Conservation (phyloP, 2,113 vertebrate species). For the Neodon shergylaensis region DNA sequence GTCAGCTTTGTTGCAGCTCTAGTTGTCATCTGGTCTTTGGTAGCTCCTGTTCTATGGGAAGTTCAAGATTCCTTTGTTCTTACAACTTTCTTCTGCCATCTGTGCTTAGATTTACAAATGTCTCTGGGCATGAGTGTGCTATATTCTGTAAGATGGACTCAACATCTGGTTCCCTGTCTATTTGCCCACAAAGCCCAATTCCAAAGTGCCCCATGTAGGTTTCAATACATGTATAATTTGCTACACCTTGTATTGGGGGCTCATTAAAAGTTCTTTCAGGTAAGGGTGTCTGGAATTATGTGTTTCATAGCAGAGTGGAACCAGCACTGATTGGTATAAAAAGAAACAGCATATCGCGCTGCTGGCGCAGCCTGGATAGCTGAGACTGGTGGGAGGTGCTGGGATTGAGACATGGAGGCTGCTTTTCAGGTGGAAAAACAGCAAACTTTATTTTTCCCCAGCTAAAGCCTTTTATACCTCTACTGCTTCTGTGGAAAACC, state of each 20-base stretch:
- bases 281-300: fast-evolving
- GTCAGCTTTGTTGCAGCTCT: not conserved
- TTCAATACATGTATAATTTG: not conserved
- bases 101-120: fast-evolving
- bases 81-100: not conserved
- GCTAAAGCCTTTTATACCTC: too few relatives aligned
- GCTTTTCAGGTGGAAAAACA: too few relatives aligned
- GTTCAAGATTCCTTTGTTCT: not conserved
- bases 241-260: not conserved
- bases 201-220: not conserved
- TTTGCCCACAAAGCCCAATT: not conserved
- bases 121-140: not conserved
- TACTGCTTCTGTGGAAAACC: too few relatives aligned
- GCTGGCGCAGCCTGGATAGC: too few relatives aligned
- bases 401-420: too few relatives aligned
- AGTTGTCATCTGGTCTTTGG: not conserved
- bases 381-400: too few relatives aligned
- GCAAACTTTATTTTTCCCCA: too few relatives aligned
- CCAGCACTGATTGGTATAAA: not conserved
- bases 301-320: not conserved
- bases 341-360: too few relatives aligned
- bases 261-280: too few relatives aligned
- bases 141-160: not conserved
- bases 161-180: not conserved
- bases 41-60: too few relatives aligned